Evolutionary conservation across 2,888 invertebrate species (phyloP).

Genomic region (Coleophora deauratella): DNA sequence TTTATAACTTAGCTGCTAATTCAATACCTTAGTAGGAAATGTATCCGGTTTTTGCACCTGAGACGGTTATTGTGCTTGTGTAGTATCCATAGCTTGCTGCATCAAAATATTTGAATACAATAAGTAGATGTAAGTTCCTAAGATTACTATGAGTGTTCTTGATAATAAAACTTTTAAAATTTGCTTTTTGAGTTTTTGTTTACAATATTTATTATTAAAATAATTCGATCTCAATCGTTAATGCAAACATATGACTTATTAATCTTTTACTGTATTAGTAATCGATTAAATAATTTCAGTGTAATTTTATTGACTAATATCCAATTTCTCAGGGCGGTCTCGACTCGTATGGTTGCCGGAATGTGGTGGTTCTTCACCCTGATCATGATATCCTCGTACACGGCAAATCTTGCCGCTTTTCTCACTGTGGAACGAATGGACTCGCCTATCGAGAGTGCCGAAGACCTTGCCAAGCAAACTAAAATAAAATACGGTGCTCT

Average conservation of each 20-base stretch:
- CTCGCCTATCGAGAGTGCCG: conserved; percentile 95
- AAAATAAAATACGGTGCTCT: conserved; percentile 97
- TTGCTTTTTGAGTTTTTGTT: no score
- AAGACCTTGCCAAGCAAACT: conserved; percentile 96
- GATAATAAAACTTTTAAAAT: no score
- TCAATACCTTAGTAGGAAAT: conserved; percentile 37
- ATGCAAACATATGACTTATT: no score
- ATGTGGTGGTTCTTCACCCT: conserved; percentile 98
- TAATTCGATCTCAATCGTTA: no score
- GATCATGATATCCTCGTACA: conserved; percentile 97
- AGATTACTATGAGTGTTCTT: no score
- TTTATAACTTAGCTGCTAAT: conserved; percentile 53
- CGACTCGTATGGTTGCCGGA: conserved; percentile 91
- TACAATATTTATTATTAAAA: no score
- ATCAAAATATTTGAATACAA: conserved; percentile 45
- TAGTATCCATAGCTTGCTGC: conserved; percentile 72
- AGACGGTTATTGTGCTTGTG: conserved; percentile 50
- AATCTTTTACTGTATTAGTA: no score
- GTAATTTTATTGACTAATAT: no score
- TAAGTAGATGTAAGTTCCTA: no score
- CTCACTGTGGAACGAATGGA: conserved; percentile 95
- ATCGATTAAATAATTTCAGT: no score
- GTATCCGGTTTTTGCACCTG: conserved; percentile 43
- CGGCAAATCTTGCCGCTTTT: conserved; percentile 96
- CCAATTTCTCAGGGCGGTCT: conserved; percentile 78